Evolutionary conservation across 2,888 invertebrate species (phyloP), one percentile per base, ranked within the genome.

Genomic region (Brenthis daphne): DNA sequence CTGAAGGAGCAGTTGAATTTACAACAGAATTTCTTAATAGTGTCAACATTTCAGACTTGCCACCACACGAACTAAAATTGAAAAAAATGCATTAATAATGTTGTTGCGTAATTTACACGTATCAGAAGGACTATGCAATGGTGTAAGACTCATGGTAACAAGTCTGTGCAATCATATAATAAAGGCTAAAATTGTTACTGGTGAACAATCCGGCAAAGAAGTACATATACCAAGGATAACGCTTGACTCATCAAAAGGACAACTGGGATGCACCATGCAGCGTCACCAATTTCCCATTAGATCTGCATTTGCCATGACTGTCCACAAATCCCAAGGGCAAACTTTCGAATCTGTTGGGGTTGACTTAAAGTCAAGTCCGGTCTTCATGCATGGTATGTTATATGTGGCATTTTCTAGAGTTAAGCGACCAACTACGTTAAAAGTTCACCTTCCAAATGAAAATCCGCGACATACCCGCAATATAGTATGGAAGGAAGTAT

Each of bases 41-140:
- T 4, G 64, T 72, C 61, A 72, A 73, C 64, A 71, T 69, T 70
- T 68, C 66, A 68, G 68, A 71, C 55, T 68, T 71, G 65, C 68
- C 61, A 64, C 64, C 72, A 69, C 72, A 72, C 53, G 58, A 68
- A 64, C 50, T 68, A 66, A 70, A 68, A 72, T 65, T 68, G 55
- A 64, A 70, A 70, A 72, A 70, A 72, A 71, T 65, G 57, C 65
- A 24, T 65, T 71, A 66, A 65, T 67, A 68, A 71, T 71, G 66
- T 56, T 70, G 64, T 70, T 67, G 70, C 70, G 58, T 70, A 72
- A 72, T 72, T 70, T 70, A 68, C 66, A 72, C 58, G 61, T 79
- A 80, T 73, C 67, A 69, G 57, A 72, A 74, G 71, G 70, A 64
- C 68, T 72, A 65, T 72, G 73, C 67, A 70, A 73, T 68, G 73